phyloP scores from a whole-genome alignment of 2,113 vertebrate genomes.

The Motacilla tschutschensis region DNA sequence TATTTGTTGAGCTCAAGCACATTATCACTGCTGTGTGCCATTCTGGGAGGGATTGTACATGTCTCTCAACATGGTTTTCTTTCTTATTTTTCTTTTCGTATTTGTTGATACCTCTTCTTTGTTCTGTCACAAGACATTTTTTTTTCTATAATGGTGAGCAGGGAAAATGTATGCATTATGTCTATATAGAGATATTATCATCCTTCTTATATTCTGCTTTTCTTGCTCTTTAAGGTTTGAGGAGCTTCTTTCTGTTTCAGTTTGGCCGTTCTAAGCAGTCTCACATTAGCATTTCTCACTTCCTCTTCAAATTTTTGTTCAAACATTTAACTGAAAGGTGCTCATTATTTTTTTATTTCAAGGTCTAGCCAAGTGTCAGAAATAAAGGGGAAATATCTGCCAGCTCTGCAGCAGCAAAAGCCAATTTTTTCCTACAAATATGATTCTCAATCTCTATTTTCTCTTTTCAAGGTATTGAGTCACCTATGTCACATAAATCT shows the following conservation, averaged over 20 bases:
- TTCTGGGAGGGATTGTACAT: not conserved
- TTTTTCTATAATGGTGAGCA: not conserved
- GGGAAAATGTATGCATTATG: not conserved
- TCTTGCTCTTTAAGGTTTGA: not conserved
- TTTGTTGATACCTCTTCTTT: not conserved
- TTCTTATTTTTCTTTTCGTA: not conserved
- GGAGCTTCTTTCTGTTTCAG: not conserved
- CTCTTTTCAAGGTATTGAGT: conserved; percentile 20
- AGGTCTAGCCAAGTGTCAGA: conserved; percentile 34
- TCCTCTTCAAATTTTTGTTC: conserved; percentile 20
- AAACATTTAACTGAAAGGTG: conserved; percentile 32
- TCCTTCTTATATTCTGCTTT: not conserved
- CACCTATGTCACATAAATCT: conserved; percentile 12
- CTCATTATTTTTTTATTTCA: conserved; percentile 66
- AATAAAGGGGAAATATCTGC: conserved; percentile 11
- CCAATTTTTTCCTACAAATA: conserved; percentile 47
- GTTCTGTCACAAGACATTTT: not conserved
- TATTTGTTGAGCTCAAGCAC: not conserved
- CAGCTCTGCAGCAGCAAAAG: conserved; percentile 27
- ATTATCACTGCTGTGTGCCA: not conserved
- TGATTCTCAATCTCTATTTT: conserved; percentile 40
- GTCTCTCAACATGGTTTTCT: not conserved
- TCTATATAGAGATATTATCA: not conserved
- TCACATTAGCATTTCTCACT: not conserved
- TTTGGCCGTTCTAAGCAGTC: not conserved